phyloP scores from a whole-genome alignment of 1,140 invertebrate genomes.

The Hyles euphorbiae region DNA sequence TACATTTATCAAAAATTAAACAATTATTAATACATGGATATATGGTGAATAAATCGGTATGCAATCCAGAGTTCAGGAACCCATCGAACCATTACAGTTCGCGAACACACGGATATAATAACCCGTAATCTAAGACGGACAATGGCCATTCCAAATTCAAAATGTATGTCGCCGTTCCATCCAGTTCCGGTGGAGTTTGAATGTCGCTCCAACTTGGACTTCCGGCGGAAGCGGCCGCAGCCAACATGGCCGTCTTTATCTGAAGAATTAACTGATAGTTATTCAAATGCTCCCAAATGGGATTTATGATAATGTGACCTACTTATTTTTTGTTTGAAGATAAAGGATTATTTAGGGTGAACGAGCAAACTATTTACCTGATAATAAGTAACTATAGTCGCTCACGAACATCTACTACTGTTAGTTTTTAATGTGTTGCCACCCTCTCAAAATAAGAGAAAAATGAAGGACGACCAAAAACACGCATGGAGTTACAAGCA shows the following conservation, averaged over 20 bases:
- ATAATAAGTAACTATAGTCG: neutral
- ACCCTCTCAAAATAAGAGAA: neutral
- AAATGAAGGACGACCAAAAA: neutral
- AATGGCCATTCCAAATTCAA: constrained; percentile 66
- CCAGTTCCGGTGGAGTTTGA: constrained; percentile 70
- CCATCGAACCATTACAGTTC: neutral
- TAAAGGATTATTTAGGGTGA: too few relatives aligned
- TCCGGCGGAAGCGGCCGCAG: constrained; percentile 62
- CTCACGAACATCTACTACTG: neutral
- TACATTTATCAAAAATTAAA: too few relatives aligned
- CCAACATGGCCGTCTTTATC: constrained; percentile 67
- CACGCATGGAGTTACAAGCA: too few relatives aligned
- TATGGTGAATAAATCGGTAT: too few relatives aligned
- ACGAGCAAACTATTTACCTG: neutral
- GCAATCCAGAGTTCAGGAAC: too few relatives aligned
- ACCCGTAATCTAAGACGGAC: constrained; percentile 23
- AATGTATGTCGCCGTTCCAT: constrained; percentile 70
- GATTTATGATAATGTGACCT: constrained; percentile 28
- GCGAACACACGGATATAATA: neutral
- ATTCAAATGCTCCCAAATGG: constrained; percentile 52
- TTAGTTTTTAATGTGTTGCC: neutral
- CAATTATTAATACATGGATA: too few relatives aligned
- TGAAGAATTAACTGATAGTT: constrained; percentile 71
- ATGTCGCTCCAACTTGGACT: constrained; percentile 69
- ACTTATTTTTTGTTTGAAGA: constrained; percentile 12